Evolutionary conservation across 2,113 vertebrate genomes (phyloP).

Genomic region (Bubalus kerabau): DNA sequence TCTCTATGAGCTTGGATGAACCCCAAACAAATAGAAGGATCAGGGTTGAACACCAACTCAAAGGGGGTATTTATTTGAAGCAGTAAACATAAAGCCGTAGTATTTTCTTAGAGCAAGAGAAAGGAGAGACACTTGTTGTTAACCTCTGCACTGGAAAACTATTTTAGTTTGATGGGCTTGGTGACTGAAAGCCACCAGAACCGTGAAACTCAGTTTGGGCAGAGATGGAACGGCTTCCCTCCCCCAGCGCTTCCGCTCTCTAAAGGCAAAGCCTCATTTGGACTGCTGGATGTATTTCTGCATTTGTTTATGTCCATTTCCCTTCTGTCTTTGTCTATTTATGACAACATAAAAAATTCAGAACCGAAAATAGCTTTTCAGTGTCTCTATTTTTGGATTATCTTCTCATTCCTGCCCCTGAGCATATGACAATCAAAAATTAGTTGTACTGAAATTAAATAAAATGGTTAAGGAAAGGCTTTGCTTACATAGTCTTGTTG

Average conservation of each 20-base stretch:
- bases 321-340: not conserved
- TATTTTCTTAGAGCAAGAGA: not conserved
- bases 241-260: fast-evolving
- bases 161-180: not conserved
- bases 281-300: not conserved
- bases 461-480: not conserved
- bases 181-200: not conserved
- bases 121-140: not conserved
- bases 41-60: not conserved
- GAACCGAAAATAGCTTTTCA: not conserved
- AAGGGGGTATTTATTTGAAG: not conserved
- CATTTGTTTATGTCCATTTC: not conserved
- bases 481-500: not conserved
- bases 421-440: not conserved
- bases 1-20: not conserved
- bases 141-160: not conserved
- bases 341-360: not conserved
- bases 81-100: not conserved
- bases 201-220: not conserved
- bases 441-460: not conserved
- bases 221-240: not conserved
- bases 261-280: not conserved
- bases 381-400: not conserved
- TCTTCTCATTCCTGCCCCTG: not conserved
- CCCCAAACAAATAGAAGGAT: not conserved